A percentile compares a stretch with the other conserved stretches of the same genome.
Conservation (phyloP, 1,140 invertebrate genomes). For the Ladona fulva region DNA sequence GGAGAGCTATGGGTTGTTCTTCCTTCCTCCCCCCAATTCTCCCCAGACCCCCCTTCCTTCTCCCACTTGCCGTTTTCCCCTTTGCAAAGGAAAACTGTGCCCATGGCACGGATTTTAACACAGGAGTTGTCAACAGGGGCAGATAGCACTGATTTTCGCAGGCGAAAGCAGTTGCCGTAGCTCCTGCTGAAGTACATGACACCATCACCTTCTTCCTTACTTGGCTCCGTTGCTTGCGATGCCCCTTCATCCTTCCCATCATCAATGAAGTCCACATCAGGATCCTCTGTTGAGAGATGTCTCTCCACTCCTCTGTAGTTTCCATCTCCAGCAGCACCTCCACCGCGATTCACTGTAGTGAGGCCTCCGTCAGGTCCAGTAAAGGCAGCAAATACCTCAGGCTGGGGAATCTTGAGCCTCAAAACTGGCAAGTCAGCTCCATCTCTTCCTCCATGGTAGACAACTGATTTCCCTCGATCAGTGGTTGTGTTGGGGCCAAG, state of each 20-base stretch:
- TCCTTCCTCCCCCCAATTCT: neutral
- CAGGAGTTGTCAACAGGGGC: slow-evolving; percentile 36
- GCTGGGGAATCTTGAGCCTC: slow-evolving; percentile 34
- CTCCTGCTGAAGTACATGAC: slow-evolving; percentile 18
- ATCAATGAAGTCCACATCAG: slow-evolving; percentile 68
- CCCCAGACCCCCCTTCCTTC: neutral
- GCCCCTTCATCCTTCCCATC: slow-evolving; percentile 20
- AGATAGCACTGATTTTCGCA: slow-evolving; percentile 22
- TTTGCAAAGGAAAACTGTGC: slow-evolving; percentile 31
- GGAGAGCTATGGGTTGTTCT: neutral
- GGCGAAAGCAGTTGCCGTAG: slow-evolving; percentile 18
- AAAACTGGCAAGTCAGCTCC: slow-evolving; percentile 50
- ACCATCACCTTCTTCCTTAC: slow-evolving; percentile 25
- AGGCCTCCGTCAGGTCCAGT: slow-evolving; percentile 70
- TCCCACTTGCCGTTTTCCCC: slow-evolving; percentile 27
- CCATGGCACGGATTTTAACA: slow-evolving; percentile 39
- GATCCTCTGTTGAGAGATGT: slow-evolving; percentile 53
- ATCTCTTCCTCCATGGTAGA: slow-evolving; percentile 53
- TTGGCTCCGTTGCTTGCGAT: slow-evolving; percentile 14
- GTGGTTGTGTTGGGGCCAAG: neutral
- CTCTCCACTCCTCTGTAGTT: slow-evolving; percentile 26
- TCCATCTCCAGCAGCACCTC: neutral
- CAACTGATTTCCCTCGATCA: slow-evolving; percentile 41
- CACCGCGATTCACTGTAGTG: slow-evolving; percentile 55
- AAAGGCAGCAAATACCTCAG: slow-evolving; percentile 50